A percentile compares a stretch with the other conserved stretches of the same genome.
Conservation (phyloP, 2,797 vertebrate species). For the Eospalax fontanierii region DNA sequence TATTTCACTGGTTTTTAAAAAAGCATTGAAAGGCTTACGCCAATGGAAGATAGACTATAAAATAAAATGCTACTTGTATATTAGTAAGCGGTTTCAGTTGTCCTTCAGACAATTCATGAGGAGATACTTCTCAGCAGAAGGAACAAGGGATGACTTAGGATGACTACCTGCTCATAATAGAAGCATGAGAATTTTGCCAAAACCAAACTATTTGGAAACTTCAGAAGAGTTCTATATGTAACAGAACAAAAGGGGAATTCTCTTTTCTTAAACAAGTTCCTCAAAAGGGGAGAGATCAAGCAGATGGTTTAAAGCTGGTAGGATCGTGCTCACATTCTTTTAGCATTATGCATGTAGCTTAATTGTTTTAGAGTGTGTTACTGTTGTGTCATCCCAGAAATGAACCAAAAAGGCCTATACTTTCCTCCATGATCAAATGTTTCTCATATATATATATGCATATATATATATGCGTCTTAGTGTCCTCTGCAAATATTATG, state of each 20-base stretch:
- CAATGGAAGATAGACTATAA: conserved; percentile 92
- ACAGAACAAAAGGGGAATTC: conserved; percentile 72
- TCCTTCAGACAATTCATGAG: conserved; percentile 85
- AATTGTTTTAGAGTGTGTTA: conserved; percentile 78
- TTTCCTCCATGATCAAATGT: background rate
- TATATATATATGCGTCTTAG: background rate
- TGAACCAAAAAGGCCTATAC: conserved; percentile 44
- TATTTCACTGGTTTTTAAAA: conserved; percentile 91
- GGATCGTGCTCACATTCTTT: conserved; percentile 56
- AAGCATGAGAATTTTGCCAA: conserved; percentile 79
- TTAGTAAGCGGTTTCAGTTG: conserved; percentile 91
- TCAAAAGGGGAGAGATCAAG: conserved; percentile 53
- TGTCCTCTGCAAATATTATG: background rate
- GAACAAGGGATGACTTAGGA: conserved; percentile 83
- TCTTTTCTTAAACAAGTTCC: conserved; percentile 77
- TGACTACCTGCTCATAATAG: conserved; percentile 81
- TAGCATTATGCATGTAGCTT: conserved; percentile 76
- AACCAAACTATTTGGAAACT: conserved; percentile 81
- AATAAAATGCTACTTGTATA: conserved; percentile 92
- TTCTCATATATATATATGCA: background rate
- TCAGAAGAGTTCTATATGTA: conserved; percentile 81
- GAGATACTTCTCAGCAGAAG: conserved; percentile 83
- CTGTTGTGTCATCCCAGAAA: conserved; percentile 56
- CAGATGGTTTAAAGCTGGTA: conserved; percentile 77
- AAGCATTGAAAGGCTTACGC: conserved; percentile 89